Evolutionary conservation across 2,113 vertebrate genomes (phyloP).

Genomic region (Phyllostomus hastatus): DNA sequence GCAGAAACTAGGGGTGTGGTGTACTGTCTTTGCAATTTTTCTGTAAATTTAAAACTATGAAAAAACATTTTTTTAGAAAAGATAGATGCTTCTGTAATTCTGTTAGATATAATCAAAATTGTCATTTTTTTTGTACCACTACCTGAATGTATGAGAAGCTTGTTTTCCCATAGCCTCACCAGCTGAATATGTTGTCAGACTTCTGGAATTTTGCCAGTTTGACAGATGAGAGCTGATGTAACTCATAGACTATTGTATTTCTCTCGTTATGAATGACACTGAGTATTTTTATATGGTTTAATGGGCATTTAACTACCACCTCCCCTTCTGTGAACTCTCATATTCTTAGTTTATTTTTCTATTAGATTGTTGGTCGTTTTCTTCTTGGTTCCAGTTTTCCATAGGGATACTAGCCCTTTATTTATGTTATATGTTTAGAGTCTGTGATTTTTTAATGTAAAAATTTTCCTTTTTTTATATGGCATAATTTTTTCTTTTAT

Average conservation of each 20-base stretch:
- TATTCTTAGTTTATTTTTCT: neutral
- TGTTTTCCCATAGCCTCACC: neutral
- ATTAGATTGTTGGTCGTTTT: neutral
- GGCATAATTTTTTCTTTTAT: neutral
- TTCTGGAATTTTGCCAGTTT: neutral
- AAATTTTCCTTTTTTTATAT: neutral
- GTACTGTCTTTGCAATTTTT: conserved; percentile 20
- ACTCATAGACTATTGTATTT: neutral
- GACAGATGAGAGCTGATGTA: neutral
- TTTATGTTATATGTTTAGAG: neutral
- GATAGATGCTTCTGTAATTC: neutral
- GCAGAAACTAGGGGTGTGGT: neutral
- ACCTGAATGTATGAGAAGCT: neutral
- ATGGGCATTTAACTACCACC: neutral
- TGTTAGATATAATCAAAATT: neutral
- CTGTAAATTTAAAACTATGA: neutral
- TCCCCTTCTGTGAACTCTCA: neutral
- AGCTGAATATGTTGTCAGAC: neutral
- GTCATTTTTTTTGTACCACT: neutral
- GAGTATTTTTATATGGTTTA: neutral
- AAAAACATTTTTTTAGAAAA: neutral
- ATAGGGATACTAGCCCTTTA: neutral
- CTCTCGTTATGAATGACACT: neutral
- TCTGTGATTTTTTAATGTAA: neutral
- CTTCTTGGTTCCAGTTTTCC: conserved; percentile 4